phyloP scores from a whole-genome alignment of 2,113 vertebrate genomes.

The Xiphophorus maculatus region DNA sequence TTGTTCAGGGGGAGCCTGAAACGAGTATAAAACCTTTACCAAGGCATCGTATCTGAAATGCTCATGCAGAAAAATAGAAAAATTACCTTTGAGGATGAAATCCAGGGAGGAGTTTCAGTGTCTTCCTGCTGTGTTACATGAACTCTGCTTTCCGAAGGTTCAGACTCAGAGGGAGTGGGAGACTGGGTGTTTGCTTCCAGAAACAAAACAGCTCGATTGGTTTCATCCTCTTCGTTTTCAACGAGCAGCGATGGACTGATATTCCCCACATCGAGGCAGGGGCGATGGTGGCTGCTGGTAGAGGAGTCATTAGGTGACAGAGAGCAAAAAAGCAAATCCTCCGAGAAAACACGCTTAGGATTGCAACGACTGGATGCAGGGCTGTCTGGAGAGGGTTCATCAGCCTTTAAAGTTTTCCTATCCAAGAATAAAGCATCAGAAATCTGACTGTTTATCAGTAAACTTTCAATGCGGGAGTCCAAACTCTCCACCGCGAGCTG shows the following conservation, averaged over 20 bases:
- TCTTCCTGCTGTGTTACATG: conserved; percentile 81
- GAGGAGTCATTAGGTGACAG: neutral
- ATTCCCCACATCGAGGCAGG: conserved; percentile 77
- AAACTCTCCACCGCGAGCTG: conserved; percentile 84
- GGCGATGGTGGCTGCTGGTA: conserved; percentile 52
- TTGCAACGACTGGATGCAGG: conserved; percentile 85
- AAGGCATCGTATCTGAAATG: neutral
- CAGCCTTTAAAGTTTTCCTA: conserved; percentile 79
- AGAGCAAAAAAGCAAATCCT: conserved; percentile 62
- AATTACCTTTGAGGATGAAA: conserved; percentile 46
- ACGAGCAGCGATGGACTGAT: conserved; percentile 78
- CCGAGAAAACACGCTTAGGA: conserved; percentile 30
- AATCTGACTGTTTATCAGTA: conserved; percentile 86
- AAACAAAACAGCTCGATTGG: conserved; percentile 72
- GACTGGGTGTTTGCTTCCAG: conserved; percentile 75
- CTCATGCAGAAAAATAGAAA: neutral
- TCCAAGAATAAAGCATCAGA: conserved; percentile 81
- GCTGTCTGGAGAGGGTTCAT: conserved; percentile 84
- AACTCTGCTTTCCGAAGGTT: conserved; percentile 58
- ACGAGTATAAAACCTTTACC: neutral
- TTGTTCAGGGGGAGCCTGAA: neutral
- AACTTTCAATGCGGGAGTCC: conserved; percentile 95
- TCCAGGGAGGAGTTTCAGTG: conserved; percentile 48
- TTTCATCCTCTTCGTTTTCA: conserved; percentile 85
- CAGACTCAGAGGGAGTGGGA: conserved; percentile 41